A percentile compares a stretch with the other conserved stretches of the same genome.
These are phyloP conservation scores for Pollachius pollachius DNA, from an alignment of 2,113 vertebrate species.

Conservation along the genomic window DNA sequence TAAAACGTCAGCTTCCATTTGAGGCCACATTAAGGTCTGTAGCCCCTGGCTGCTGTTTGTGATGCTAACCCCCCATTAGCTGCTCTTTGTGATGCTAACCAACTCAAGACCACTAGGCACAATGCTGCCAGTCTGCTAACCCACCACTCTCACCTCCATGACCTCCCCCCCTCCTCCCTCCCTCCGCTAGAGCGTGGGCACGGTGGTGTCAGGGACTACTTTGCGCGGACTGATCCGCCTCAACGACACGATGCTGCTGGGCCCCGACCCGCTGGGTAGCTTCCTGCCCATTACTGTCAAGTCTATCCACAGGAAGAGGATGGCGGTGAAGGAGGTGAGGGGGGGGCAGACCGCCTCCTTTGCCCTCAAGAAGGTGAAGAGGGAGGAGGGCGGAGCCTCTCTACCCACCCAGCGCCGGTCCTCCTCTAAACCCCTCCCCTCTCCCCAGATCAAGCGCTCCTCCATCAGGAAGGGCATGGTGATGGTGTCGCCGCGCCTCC, in stretches of 20 bases:
- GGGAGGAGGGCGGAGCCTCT: not conserved
- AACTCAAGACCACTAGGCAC: too few species aligned
- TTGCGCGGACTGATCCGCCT: conserved; percentile 92
- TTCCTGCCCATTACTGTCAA: conserved; percentile 95
- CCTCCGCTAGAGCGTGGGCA: conserved; percentile 86
- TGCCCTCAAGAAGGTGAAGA: conserved; percentile 90
- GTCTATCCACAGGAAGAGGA: conserved; percentile 96
- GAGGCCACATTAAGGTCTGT: too few species aligned
- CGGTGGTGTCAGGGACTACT: conserved; percentile 95
- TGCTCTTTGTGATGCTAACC: too few species aligned
- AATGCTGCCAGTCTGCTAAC: too few species aligned
- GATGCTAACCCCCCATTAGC: too few species aligned
- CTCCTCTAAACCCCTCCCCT: not conserved
- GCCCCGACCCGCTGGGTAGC: conserved; percentile 92
- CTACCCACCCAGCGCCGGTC: too few species aligned
- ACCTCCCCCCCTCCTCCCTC: too few species aligned
- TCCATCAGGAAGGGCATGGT: conserved; percentile 98
- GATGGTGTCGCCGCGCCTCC: conserved; percentile 93
- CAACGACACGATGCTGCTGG: conserved; percentile 92
- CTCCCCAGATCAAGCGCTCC: conserved; percentile 89
- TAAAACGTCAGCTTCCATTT: too few species aligned
- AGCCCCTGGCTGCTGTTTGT: too few species aligned
- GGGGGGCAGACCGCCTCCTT: conserved; percentile 98
- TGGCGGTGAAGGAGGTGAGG: conserved; percentile 96
- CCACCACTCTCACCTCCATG: not conserved